phyloP scores from a whole-genome alignment of 2,888 invertebrate species.

The Tholera decimalis region DNA sequence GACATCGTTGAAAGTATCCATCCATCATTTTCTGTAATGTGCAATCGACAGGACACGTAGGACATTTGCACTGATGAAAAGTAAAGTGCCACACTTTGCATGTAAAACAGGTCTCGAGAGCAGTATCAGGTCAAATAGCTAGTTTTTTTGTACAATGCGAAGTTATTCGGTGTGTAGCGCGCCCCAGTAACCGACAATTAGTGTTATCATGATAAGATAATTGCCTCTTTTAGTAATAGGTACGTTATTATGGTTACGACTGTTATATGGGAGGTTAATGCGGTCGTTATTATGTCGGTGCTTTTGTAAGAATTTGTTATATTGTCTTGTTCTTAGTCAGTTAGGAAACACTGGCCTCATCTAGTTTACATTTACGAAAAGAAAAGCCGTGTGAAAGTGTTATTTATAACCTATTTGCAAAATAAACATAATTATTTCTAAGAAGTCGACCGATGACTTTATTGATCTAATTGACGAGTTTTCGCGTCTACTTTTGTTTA shows the following conservation, averaged over 20 bases:
- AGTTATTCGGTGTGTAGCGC: constrained; percentile 31
- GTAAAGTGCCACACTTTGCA: too few relatives aligned
- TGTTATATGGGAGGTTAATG: constrained; percentile 10
- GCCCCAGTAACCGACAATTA: constrained; percentile 29
- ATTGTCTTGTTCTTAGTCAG: too few relatives aligned
- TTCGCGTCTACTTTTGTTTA: constrained; percentile 1
- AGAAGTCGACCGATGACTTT: background rate
- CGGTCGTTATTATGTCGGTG: background rate
- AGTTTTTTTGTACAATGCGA: background rate
- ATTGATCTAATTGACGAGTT: background rate
- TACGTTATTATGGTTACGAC: constrained; percentile 19
- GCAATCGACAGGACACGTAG: too few relatives aligned
- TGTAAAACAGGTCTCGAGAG: background rate
- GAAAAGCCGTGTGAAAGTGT: too few relatives aligned
- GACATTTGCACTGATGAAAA: too few relatives aligned
- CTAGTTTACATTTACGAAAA: too few relatives aligned
- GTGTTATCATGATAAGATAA: constrained; percentile 30
- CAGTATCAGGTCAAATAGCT: too few relatives aligned
- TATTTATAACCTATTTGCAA: too few relatives aligned
- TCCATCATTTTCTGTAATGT: too few relatives aligned
- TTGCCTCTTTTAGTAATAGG: constrained; percentile 13
- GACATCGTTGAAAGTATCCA: too few relatives aligned
- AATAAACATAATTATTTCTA: too few relatives aligned
- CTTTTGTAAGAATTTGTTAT: background rate
- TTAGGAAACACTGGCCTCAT: too few relatives aligned